Conservation (phyloP, 2,888 invertebrate species). For the Stramonita haemastoma region DNA sequence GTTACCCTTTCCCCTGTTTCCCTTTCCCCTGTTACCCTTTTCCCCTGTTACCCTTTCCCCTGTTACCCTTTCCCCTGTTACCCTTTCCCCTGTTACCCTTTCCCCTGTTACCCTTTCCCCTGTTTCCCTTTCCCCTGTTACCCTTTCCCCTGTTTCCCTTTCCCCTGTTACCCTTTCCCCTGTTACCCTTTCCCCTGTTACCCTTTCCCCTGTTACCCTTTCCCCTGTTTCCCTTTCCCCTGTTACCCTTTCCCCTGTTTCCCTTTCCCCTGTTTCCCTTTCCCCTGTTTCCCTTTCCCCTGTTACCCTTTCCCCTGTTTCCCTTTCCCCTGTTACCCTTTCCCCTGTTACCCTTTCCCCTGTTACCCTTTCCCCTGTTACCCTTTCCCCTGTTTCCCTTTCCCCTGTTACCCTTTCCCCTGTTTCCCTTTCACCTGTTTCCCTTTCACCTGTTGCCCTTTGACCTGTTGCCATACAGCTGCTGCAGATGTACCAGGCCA, state of each 20-base stretch:
- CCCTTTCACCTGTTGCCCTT: neutral
- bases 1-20: no score
- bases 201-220: no score
- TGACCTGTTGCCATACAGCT: neutral
- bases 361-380: neutral
- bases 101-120: no score
- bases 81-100: no score
- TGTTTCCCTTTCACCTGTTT: neutral
- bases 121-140: no score
- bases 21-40: no score
- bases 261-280: neutral
- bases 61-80: no score
- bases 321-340: neutral
- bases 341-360: neutral
- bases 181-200: no score
- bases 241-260: neutral
- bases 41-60: no score
- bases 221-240: neutral
- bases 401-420: no score
- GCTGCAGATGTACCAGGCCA: constrained; percentile 72
- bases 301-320: neutral
- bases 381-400: neutral
- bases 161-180: no score
- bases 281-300: neutral
- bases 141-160: no score